phyloP scores from a whole-genome alignment of 2,113 vertebrate species.

The Eubucco bourcierii region DNA sequence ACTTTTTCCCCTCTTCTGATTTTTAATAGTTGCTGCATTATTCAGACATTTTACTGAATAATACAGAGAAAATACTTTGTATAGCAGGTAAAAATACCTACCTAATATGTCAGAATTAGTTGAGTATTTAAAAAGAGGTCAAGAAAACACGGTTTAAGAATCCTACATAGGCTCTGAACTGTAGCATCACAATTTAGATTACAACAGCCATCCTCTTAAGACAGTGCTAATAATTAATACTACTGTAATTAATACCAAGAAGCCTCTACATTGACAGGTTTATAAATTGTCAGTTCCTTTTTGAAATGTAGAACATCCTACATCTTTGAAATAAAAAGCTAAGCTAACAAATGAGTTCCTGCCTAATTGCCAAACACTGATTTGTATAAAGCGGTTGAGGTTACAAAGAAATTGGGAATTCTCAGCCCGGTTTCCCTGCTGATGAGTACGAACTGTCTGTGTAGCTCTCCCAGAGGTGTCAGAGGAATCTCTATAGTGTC shows the following conservation, averaged over 20 bases:
- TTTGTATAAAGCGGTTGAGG: constrained; percentile 71
- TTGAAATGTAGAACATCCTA: constrained; percentile 48
- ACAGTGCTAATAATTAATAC: constrained; percentile 35
- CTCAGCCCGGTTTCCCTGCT: constrained; percentile 71
- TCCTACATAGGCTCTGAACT: neutral
- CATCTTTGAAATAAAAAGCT: constrained; percentile 38
- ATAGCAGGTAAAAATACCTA: neutral
- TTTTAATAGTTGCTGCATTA: neutral
- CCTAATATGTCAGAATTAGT: neutral
- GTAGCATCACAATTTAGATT: neutral
- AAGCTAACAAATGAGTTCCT: constrained; percentile 70
- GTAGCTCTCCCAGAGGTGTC: constrained; percentile 76
- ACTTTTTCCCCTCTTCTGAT: neutral
- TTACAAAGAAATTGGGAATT: constrained; percentile 77
- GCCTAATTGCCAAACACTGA: constrained; percentile 71
- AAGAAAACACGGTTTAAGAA: neutral
- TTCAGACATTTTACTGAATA: neutral
- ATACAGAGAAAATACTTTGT: neutral
- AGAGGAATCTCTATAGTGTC: constrained; percentile 78
- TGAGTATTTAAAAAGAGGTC: neutral
- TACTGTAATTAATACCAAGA: constrained; percentile 13
- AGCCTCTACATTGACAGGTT: constrained; percentile 25
- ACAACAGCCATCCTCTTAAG: neutral
- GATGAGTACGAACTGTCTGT: constrained; percentile 73
- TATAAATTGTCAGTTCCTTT: constrained; percentile 50